Evolutionary conservation across 2,797 vertebrate genomes (phyloP).

Genomic region (Masticophis lateralis): DNA sequence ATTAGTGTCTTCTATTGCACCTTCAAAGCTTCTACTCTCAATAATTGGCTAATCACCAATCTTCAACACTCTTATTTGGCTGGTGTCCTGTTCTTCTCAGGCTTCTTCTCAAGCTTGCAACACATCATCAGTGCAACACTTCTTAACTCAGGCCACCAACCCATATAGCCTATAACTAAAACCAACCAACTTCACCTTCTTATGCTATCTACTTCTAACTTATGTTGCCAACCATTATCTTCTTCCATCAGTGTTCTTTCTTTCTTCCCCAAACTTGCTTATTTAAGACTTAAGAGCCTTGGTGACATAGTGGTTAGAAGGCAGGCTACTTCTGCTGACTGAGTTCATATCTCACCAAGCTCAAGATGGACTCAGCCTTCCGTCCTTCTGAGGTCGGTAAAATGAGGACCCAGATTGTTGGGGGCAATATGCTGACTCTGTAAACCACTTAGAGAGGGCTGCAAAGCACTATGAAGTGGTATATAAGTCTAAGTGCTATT

Average conservation of each 20-base stretch:
- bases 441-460: no score
- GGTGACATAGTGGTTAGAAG: no score
- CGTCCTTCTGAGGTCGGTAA: no score
- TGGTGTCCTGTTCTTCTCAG: neutral
- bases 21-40: neutral
- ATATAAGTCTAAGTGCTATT: no score
- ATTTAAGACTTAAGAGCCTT: neutral
- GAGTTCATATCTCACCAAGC: no score
- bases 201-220: neutral
- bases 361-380: no score
- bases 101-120: neutral
- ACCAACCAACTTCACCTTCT: neutral
- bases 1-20: neutral
- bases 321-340: no score
- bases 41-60: neutral
- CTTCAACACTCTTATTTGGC: neutral
- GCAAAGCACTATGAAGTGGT: no score
- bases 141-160: neutral
- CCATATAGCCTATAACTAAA: neutral
- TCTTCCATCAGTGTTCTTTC: neutral
- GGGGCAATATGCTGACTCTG: no score
- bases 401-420: no score
- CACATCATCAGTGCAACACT: neutral
- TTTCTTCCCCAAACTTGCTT: neutral
- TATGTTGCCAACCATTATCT: neutral